Percentiles rank a stretch among this genome's conserved stretches.
phyloP scores from a whole-genome alignment of 2,888 invertebrate species.

The Sarcophaga caerulescens region DNA sequence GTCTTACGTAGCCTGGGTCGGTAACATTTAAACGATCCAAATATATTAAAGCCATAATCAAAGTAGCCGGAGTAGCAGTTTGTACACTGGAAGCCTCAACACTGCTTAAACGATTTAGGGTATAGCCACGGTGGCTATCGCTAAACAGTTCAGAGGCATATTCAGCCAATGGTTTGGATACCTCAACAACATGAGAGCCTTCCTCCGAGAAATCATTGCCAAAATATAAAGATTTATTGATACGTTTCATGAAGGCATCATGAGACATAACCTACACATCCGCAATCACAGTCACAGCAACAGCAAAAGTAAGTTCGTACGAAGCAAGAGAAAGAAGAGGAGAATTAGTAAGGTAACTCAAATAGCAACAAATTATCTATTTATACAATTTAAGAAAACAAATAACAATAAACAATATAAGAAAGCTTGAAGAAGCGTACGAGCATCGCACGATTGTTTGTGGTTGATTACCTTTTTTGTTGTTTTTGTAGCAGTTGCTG shows the following conservation, averaged over 20 bases:
- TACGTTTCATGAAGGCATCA: constrained; percentile 89
- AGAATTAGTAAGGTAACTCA: no score
- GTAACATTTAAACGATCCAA: constrained; percentile 92
- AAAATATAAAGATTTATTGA: constrained; percentile 94
- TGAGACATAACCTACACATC: constrained; percentile 82
- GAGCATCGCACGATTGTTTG: constrained; percentile 21
- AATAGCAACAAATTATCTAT: constrained; percentile 16
- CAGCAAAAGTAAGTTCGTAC: not conserved
- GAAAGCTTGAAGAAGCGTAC: not conserved
- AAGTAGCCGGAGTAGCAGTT: constrained; percentile 92
- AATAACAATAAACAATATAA: not conserved
- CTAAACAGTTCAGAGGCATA: constrained; percentile 93
- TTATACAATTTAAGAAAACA: not conserved
- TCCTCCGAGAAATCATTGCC: constrained; percentile 90
- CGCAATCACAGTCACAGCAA: not conserved
- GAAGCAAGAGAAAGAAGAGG: no score
- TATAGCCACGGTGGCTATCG: constrained; percentile 88
- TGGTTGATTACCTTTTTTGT: constrained; percentile 53
- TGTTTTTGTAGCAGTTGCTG: constrained; percentile 40
- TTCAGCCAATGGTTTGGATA: constrained; percentile 83
- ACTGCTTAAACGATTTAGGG: constrained; percentile 88
- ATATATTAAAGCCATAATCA: constrained; percentile 96
- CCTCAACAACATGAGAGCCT: constrained; percentile 87
- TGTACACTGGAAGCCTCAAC: constrained; percentile 89
- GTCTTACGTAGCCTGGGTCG: constrained; percentile 91